Base-by-base conservation (phyloP, 2,113 vertebrate genomes). In the Corythornis vintsioides region DNA sequence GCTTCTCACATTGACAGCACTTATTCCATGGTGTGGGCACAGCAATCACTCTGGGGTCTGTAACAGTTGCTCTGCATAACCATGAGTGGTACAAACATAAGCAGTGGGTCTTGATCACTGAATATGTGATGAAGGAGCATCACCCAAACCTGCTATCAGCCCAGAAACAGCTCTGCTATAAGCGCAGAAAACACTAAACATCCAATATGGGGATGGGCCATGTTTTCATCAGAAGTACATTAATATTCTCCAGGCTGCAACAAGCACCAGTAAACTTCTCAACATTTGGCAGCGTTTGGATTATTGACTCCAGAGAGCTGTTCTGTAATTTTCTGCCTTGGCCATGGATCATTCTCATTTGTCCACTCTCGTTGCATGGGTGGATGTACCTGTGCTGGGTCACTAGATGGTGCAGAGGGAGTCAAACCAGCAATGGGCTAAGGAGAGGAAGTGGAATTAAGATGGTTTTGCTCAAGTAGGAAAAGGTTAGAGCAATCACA, bases 361-460 rank as follows among this genome's bases (percentile, higher is more conserved):
- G 3, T 31, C 72, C 0, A 0, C 64, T 88, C 72, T 6, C 1
- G 14, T 12, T 83, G 64, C 56, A 14, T 2, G 2, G 15, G 8
- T 22, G 66, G 76, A 18, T 3, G 45, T 50, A 24, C 22, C 52
- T 55, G 78, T 10, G 52, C 45, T n/a, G 2, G 70, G 70, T 83
- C 96, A 79, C 86, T 86, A 78, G 81, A 53, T 72, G 20, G 42
- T 53, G 53, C 65, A 33, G 6, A 43, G 28, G 71, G 70, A 67
- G 40, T 24, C 52, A 56, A 33, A 35, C 7, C 72, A 45, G 89
- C n/a, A 71, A 15, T 19, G 31, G 18, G 3, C 12, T 50, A 57
- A 56, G 91, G 72, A 77, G 45, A 83, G 64, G 84, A 95, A 91
- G 52, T 61, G 83, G 60, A 77, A 94, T 74, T 52, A 40, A 59